phyloP scores from a whole-genome alignment of 2,113 vertebrate species.

The Grallaria varia region DNA sequence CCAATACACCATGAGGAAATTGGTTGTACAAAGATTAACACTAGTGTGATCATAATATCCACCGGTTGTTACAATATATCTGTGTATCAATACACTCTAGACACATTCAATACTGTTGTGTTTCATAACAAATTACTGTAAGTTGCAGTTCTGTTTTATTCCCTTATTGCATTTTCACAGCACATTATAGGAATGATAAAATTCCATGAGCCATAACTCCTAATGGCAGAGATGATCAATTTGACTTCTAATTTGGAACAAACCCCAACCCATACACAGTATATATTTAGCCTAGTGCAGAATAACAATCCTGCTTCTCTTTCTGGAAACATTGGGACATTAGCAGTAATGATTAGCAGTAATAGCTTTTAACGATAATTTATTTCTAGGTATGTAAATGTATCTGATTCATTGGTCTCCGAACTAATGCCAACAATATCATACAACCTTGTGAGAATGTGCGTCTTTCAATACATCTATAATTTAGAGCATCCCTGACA shows the following conservation, averaged over 20 bases:
- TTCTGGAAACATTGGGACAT: not conserved
- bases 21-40: not conserved
- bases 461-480: not conserved
- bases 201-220: slow-evolving; percentile 38
- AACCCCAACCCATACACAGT: not conserved
- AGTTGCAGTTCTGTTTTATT: slow-evolving; percentile 29
- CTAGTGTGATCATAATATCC: not conserved
- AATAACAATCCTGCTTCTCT: not conserved
- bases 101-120: not conserved
- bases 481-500: not conserved
- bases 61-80: slow-evolving; percentile 17
- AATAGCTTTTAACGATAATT: slow-evolving; percentile 16
- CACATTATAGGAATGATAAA: slow-evolving; percentile 48
- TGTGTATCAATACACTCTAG: slow-evolving; percentile 55
- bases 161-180: slow-evolving; percentile 50
- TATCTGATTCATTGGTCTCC: not conserved
- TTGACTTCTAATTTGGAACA: slow-evolving; percentile 42
- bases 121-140: slow-evolving; percentile 51
- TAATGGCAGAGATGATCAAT: slow-evolving; percentile 52
- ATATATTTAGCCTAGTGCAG: not conserved
- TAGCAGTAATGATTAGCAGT: slow-evolving; percentile 10
- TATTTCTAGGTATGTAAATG: slow-evolving; percentile 22
- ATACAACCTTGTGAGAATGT: not conserved
- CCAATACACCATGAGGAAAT: not conserved
- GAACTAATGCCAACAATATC: not conserved